Evolutionary conservation across 2,888 invertebrate genomes (phyloP).

Genomic region (Panopea generosa): DNA sequence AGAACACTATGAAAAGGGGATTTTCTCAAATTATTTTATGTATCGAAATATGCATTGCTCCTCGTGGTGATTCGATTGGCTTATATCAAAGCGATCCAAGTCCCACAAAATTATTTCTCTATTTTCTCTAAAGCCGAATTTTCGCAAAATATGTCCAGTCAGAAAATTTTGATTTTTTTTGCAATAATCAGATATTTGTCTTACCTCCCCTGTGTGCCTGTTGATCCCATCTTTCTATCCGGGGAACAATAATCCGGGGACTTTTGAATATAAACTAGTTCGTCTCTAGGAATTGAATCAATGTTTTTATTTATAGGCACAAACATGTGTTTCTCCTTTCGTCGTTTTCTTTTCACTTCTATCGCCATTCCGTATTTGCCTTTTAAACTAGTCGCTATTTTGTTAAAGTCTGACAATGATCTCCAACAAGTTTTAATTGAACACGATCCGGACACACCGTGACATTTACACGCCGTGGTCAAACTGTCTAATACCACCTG

Average conservation of each 20-base stretch:
- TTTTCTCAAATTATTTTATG: no score
- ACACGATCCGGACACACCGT: constrained; percentile 94
- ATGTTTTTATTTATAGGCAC: constrained; percentile 84
- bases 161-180: no score
- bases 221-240: constrained; percentile 90
- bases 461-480: constrained; percentile 91
- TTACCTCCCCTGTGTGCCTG: constrained; percentile 92
- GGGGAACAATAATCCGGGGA: constrained; percentile 94
- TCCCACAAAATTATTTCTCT: no score
- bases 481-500: constrained; percentile 89
- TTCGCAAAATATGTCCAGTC: no score
- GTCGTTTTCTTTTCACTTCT: constrained; percentile 75
- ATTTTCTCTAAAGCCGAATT: no score
- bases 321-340: constrained; percentile 73
- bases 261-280: constrained; percentile 91
- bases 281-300: constrained; percentile 86
- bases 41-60: no score
- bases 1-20: no score
- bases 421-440: constrained; percentile 94
- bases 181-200: no score
- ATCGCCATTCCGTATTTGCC: constrained; percentile 87
- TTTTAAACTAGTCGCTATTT: constrained; percentile 87
- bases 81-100: no score
- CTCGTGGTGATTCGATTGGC: no score
- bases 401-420: constrained; percentile 88